phyloP scores from a whole-genome alignment of 2,113 vertebrate species.

The Onychostoma macrolepis region DNA sequence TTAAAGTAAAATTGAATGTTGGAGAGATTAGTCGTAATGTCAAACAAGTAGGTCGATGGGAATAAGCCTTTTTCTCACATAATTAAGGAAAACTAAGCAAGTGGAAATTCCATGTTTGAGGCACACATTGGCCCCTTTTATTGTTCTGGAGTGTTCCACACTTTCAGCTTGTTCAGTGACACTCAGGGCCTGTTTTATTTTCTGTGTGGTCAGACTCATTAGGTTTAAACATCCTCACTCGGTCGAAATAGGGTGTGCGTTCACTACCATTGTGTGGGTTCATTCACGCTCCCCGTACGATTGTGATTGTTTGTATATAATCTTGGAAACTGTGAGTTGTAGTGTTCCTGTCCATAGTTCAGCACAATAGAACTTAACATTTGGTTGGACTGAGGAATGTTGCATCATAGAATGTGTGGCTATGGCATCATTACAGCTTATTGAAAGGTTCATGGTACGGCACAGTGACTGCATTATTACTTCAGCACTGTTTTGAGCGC shows the following conservation, averaged over 20 bases:
- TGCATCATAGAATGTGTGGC: constrained; percentile 20
- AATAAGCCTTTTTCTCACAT: constrained; percentile 28
- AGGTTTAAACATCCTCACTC: not conserved
- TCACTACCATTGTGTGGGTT: constrained; percentile 6
- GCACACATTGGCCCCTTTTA: not conserved
- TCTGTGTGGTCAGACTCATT: constrained; percentile 28
- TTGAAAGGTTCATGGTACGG: constrained; percentile 23
- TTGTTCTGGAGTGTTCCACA: constrained; percentile 6
- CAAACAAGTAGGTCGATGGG: constrained; percentile 18
- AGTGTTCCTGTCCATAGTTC: not conserved
- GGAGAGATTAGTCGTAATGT: not conserved
- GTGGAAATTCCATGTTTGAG: not conserved
- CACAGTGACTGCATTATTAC: not conserved
- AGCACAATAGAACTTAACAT: not conserved
- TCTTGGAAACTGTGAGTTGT: not conserved
- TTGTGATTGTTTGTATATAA: not conserved
- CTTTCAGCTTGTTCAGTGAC: constrained; percentile 5
- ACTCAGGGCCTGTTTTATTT: not conserved
- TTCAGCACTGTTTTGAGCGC: not conserved
- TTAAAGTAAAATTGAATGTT: constrained; percentile 12
- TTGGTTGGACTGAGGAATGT: not conserved
- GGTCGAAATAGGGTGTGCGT: not conserved
- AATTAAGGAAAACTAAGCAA: not conserved
- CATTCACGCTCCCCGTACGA: not conserved
- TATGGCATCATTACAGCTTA: constrained; percentile 9